Conservation (phyloP, 2,113 vertebrate genomes). For the Regulus satrapa region DNA sequence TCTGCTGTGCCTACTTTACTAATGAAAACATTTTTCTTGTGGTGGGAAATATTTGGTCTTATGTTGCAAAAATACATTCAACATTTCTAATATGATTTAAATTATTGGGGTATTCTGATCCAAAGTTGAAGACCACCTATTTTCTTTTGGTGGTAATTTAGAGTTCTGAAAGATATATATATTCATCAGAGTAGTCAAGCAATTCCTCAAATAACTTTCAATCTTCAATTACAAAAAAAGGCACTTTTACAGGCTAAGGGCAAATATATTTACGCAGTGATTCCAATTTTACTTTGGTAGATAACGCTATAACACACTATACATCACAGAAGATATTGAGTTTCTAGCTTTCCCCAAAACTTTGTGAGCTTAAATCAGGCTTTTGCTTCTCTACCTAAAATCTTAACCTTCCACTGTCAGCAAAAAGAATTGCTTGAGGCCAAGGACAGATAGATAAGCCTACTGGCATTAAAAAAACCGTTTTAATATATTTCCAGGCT, state of each 20-base stretch:
- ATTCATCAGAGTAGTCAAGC: not conserved
- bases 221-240: not conserved
- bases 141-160: not conserved
- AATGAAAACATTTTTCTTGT: not conserved
- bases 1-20: not conserved
- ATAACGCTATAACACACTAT: not conserved
- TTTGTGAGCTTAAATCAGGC: slow-evolving; percentile 15
- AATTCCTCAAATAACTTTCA: slow-evolving; percentile 40
- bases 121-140: not conserved
- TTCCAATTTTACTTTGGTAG: slow-evolving; percentile 38
- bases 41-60: not conserved
- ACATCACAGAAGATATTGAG: slow-evolving; percentile 28
- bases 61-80: not conserved
- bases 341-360: slow-evolving; percentile 44
- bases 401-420: not conserved
- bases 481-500: not conserved
- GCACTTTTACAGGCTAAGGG: not conserved
- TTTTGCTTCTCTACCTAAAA: not conserved
- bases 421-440: not conserved
- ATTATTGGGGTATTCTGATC: not conserved
- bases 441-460: not conserved
- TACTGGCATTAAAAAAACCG: not conserved
- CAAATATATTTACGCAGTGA: not conserved
- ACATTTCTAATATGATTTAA: not conserved
- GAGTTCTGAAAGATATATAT: not conserved